These are phyloP conservation scores for Daphoenositta chrysoptera DNA, from an alignment of 2,113 vertebrate species.

Conservation along the genomic window DNA sequence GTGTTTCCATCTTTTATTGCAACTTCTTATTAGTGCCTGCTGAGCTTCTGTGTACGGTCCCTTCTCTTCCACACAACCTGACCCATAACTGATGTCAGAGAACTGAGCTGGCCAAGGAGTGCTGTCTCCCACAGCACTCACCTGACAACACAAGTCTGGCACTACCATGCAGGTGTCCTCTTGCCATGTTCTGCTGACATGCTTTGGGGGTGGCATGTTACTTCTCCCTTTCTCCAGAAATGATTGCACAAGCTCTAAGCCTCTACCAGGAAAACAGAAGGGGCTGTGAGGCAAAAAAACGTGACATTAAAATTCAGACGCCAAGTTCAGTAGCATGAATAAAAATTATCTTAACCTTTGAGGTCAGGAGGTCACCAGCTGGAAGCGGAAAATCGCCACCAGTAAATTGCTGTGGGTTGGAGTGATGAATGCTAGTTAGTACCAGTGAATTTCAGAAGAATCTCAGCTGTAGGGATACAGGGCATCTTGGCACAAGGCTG, in stretches of 20 bases:
- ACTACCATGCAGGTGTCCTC: not conserved
- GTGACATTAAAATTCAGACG: conserved; percentile 50
- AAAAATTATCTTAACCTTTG: conserved; percentile 64
- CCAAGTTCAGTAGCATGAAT: conserved; percentile 69
- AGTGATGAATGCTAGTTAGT: conserved; percentile 70
- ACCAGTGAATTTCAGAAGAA: conserved; percentile 61
- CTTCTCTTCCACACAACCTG: not conserved
- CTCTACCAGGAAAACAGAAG: not conserved
- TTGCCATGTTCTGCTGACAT: not conserved
- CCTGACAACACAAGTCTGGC: not conserved
- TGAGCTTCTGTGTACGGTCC: not conserved
- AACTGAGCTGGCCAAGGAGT: not conserved
- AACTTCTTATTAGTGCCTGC: not conserved
- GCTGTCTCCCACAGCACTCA: not conserved
- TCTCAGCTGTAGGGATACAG: conserved; percentile 34
- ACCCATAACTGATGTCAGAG: not conserved
- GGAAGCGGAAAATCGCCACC: conserved; percentile 65
- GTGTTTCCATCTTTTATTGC: not conserved
- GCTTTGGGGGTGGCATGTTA: not conserved
- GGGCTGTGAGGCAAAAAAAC: not conserved
- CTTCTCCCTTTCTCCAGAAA: not conserved
- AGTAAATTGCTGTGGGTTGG: conserved; percentile 54
- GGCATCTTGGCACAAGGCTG: conserved; percentile 16
- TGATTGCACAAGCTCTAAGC: not conserved
- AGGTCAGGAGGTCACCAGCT: conserved; percentile 64